Evolutionary conservation across 1,140 invertebrate genomes (phyloP).

Genomic region (Himalopsyche phryganea): DNA sequence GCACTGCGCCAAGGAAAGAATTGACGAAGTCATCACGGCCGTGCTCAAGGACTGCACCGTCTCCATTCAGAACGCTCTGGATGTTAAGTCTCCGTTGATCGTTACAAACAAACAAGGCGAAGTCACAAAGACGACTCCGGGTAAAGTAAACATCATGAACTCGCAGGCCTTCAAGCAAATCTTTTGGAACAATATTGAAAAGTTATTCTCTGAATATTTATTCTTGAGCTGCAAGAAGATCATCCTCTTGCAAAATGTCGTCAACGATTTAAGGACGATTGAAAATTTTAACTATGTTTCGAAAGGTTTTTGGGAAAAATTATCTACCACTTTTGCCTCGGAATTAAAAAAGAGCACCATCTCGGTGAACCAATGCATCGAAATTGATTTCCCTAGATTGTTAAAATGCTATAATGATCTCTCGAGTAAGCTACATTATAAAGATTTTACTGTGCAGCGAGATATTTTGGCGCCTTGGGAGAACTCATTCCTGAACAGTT

Average conservation of each 20-base stretch:
- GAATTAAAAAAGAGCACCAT: constrained; percentile 58
- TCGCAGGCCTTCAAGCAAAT: constrained; percentile 48
- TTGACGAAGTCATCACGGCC: constrained; percentile 42
- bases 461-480: constrained; percentile 68
- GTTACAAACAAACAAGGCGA: constrained; percentile 43
- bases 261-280: constrained; percentile 52
- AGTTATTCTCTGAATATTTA: constrained; percentile 45
- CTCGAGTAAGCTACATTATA: constrained; percentile 51
- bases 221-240: constrained; percentile 47
- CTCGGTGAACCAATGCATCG: constrained; percentile 80
- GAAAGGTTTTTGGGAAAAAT: constrained; percentile 51
- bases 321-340: constrained; percentile 48
- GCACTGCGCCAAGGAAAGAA: constrained; percentile 49
- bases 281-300: constrained; percentile 52
- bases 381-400: constrained; percentile 85
- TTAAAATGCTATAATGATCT: constrained; percentile 62
- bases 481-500: constrained; percentile 82
- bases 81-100: constrained; percentile 41
- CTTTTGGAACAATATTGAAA: constrained; percentile 52
- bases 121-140: constrained; percentile 43
- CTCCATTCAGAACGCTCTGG: constrained; percentile 41
- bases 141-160: constrained; percentile 50
- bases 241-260: constrained; percentile 53
- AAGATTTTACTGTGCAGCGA: constrained; percentile 52
- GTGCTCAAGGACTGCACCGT: constrained; percentile 42